phyloP scores from a whole-genome alignment of 2,797 vertebrate species.

The Xyrichtys novacula region DNA sequence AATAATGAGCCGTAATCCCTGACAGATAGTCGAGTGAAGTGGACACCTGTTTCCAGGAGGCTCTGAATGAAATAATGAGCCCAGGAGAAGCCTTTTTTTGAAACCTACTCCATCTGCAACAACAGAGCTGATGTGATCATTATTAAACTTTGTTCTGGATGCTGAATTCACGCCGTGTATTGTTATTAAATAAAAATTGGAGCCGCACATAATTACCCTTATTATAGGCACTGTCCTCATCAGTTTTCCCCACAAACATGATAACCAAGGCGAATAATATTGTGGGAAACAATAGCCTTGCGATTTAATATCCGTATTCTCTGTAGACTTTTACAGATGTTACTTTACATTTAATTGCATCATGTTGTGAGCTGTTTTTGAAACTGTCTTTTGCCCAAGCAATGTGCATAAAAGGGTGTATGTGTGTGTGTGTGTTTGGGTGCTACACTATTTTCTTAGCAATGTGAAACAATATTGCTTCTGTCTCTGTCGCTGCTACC shows the following conservation, averaged over 20 bases:
- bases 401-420: neutral
- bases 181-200: neutral
- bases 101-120: slow-evolving; percentile 1
- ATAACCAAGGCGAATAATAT: neutral
- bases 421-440: too few relatives aligned
- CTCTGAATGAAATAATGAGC: slow-evolving; percentile 46
- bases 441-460: slow-evolving; percentile 13
- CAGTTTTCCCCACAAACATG: neutral
- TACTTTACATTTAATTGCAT: slow-evolving; percentile 29
- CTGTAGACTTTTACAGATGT: neutral
- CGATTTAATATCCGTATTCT: neutral
- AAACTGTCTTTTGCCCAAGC: slow-evolving; percentile 17
- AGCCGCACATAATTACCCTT: slow-evolving; percentile 13
- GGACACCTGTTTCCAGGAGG: slow-evolving; percentile 42
- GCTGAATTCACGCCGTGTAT: slow-evolving; percentile 16
- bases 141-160: slow-evolving; percentile 12
- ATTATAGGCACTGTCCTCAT: neutral
- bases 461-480: slow-evolving; percentile 24
- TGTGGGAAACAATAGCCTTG: neutral
- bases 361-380: slow-evolving; percentile 8
- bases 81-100: neutral
- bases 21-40: slow-evolving; percentile 42
- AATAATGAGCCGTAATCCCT: slow-evolving; percentile 24
- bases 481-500: slow-evolving; percentile 19
- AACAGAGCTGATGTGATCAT: slow-evolving; percentile 27